Evolutionary conservation across 1,140 invertebrate species (phyloP), one percentile per base, ranked within the genome.

Genomic region (Drosophila ironensis): DNA sequence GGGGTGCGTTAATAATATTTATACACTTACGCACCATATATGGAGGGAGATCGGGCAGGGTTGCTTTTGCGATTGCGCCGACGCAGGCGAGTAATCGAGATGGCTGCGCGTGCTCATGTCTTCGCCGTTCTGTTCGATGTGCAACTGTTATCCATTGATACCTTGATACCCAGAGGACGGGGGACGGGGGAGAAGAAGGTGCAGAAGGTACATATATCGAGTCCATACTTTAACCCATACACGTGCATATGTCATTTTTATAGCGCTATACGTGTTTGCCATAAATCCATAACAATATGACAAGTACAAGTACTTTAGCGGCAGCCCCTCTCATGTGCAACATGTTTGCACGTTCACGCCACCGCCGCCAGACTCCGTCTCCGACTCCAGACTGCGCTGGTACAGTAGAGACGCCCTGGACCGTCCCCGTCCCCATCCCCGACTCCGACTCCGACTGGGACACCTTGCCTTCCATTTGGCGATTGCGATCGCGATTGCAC

Each of bases 261-360:
- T 84, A 77, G 81, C 75, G 81, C 81, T 87, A 72, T 73, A 86
- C 80, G 80, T 82, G 78, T 82, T 80, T 76, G 73, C 77, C 81
- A 89, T 89, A 89, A 89, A 89, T 89, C 78, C 81, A 89, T 89
- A 89, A 88, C 84, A 78, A 89, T 89, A 89, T 89, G 88, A 89
- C 88, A 89, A 87, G 78, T 89, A 89, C 88, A 89, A 84, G 88
- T 80, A 89, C 88, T 89, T 89, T 89, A 89, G 88, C 88, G 88
- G 88, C 88, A 81, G 86, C 88, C 73, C 71, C 78, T 84, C 80
- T 84, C 80, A 84, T 84, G 80, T 84, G 78, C 78, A 82, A 87
- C 86, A 88, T 88, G 80, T 88, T 88, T 78, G 73, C 86, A 81
- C 72, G 80, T 86, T 81, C 80, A 81, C 72, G 80, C 76, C 87